Evolutionary conservation across 2,888 invertebrate genomes (phyloP), one percentile per base, ranked within the genome.

Genomic region (Parthenolecanium corni): DNA sequence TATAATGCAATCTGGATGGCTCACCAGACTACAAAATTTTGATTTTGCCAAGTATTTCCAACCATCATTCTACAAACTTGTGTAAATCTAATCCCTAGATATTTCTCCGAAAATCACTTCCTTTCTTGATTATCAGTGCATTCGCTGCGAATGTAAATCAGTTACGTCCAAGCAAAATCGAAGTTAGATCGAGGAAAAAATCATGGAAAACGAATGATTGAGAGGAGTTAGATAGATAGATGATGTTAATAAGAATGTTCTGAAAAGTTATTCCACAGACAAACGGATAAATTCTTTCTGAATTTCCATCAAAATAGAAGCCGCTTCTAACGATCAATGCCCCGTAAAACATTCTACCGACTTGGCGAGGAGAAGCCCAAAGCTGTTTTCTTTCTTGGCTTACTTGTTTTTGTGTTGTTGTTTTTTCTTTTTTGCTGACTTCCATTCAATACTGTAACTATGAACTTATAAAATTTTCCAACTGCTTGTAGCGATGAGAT

Each of bases 281-380:
- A 52, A 52, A 62, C 58, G 52, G 58, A 62, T 62, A 62, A 52
- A 62, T 62, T 62, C 62, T 52, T 38, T 52, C 52, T 62, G 62
- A 62, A 62, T 62, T 62, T 62, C 62, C 62, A 62, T 62, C 62
- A 62, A 62, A 62, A 62, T 62, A 52, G 62, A 62, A 40, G 62
- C 62, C 62, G 62, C 62, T 52, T 51, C 56, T 52, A 62, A 62
- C 58, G 49, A 58, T 49, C 58, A 58, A 36, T 49, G 44, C 24
- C 36, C 58, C n/a, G 25, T 47, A 49, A 21, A 31, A 36, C 36
- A 49, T 36, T 57, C 25, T 31, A 36, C 58, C 49, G 58, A 58
- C 58, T 25, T 14, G 31, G 11, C 36, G 24, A 52, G 11, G 16
- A 16, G n/a, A 16, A 14, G 38, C 44, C 12, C 21, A 36, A 25